These are phyloP conservation scores for Panagrolaimus sp. DNA, from an alignment of 1,140 invertebrate genomes.

Conservation along the genomic window DNA sequence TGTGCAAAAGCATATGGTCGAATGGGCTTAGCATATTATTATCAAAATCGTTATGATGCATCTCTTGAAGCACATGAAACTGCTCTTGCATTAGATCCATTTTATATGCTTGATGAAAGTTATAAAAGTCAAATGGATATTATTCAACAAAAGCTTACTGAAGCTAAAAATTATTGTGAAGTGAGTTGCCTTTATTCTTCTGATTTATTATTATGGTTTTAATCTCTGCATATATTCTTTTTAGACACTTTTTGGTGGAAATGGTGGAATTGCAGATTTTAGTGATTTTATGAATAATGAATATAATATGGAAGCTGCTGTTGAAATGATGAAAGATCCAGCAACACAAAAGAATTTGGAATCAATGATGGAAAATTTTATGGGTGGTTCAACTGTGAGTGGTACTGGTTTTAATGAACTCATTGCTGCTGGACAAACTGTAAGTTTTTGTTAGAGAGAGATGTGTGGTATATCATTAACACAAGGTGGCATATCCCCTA, in stretches of 20 bases:
- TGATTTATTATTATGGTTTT: constrained; percentile 6
- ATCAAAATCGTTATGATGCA: constrained; percentile 72
- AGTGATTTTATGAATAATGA: constrained; percentile 38
- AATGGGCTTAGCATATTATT: constrained; percentile 81
- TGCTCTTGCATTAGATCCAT: constrained; percentile 79
- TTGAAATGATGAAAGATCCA: constrained; percentile 38
- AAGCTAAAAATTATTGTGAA: constrained; percentile 32
- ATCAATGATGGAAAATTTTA: constrained; percentile 42
- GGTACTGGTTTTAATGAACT: neutral
- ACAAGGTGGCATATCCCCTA: no score
- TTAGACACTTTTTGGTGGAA: constrained; percentile 31
- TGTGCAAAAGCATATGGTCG: constrained; percentile 91
- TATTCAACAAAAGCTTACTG: constrained; percentile 66
- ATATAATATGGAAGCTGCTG: constrained; percentile 27
- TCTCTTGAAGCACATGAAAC: constrained; percentile 78
- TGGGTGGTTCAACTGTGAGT: constrained; percentile 18
- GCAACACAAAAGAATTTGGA: constrained; percentile 28
- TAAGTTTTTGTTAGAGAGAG: neutral
- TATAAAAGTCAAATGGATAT: constrained; percentile 79
- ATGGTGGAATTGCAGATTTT: constrained; percentile 30
- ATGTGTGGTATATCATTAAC: no score
- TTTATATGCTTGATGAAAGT: constrained; percentile 70
- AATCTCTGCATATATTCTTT: constrained; percentile 15
- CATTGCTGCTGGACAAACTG: constrained; percentile 35
- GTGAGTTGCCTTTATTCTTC: constrained; percentile 10